phyloP scores from a whole-genome alignment of 2,113 vertebrate genomes.

The Myodes glareolus region DNA sequence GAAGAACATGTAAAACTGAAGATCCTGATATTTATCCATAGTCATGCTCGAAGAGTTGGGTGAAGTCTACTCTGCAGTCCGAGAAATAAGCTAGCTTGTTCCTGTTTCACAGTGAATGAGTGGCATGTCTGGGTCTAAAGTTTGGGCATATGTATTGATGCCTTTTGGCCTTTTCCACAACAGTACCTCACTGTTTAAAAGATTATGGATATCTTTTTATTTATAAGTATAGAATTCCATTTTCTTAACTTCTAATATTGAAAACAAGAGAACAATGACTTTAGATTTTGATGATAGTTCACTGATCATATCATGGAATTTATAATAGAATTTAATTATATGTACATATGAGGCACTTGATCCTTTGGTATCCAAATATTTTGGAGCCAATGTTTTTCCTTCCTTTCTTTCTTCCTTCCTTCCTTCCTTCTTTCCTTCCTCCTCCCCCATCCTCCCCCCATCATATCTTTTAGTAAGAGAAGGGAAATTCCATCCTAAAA shows the following conservation, averaged over 20 bases:
- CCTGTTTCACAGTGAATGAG: neutral
- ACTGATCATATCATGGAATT: neutral
- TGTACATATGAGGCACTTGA: neutral
- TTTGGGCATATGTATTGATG: neutral
- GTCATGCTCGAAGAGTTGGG: neutral
- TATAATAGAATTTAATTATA: neutral
- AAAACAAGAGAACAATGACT: neutral
- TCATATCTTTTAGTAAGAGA: neutral
- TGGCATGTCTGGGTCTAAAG: neutral
- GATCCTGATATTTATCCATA: neutral
- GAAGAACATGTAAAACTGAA: neutral
- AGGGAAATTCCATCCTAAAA: neutral
- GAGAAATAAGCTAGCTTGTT: neutral
- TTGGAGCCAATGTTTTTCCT: neutral
- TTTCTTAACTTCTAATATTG: neutral
- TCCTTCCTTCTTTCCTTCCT: neutral
- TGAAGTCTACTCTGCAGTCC: neutral
- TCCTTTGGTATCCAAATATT: neutral
- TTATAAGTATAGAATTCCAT: neutral
- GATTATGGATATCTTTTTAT: neutral
- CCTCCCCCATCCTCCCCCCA: neutral
- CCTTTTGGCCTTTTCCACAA: neutral
- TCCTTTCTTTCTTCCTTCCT: neutral
- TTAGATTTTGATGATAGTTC: neutral
- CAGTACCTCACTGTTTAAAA: neutral